These are phyloP conservation scores for Nebria brevicollis DNA, from an alignment of 2,888 invertebrate species.

Conservation along the genomic window DNA sequence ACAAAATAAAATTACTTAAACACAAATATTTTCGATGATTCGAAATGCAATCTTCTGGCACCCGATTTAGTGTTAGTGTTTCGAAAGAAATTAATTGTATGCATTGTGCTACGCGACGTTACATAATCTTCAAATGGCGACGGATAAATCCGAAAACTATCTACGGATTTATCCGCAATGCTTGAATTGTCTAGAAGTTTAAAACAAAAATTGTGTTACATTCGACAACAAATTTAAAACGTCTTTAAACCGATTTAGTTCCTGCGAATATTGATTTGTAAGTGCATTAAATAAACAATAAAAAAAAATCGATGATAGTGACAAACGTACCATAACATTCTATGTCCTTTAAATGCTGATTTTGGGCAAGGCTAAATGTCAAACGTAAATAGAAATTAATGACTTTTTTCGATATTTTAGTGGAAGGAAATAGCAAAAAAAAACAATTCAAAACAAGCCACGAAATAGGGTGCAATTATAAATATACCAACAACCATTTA, in stretches of 20 bases:
- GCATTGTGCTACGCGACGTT: background rate
- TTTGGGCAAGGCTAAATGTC: conserved; percentile 61
- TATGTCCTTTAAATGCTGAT: conserved; percentile 57
- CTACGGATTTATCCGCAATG: background rate
- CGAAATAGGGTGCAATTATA: background rate
- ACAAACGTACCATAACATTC: conserved; percentile 33
- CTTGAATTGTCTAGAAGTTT: conserved; percentile 27
- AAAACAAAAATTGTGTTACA: background rate
- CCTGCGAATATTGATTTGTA: background rate
- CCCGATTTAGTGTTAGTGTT: conserved; percentile 15
- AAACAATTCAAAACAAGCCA: background rate
- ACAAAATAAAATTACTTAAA: conserved; percentile 35
- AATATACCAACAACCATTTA: background rate
- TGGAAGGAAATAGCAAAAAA: background rate
- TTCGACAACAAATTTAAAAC: background rate
- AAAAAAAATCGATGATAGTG: background rate
- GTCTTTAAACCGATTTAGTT: too few species aligned
- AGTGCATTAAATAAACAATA: background rate
- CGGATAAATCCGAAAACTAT: background rate
- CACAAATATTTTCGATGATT: conserved; percentile 43
- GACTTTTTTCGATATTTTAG: background rate
- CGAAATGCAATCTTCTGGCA: conserved; percentile 27
- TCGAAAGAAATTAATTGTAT: conserved; percentile 31
- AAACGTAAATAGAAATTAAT: conserved; percentile 31
- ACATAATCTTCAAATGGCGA: background rate